phyloP scores from a whole-genome alignment of 1,140 invertebrate species.

The Vollenhovia emeryi region DNA sequence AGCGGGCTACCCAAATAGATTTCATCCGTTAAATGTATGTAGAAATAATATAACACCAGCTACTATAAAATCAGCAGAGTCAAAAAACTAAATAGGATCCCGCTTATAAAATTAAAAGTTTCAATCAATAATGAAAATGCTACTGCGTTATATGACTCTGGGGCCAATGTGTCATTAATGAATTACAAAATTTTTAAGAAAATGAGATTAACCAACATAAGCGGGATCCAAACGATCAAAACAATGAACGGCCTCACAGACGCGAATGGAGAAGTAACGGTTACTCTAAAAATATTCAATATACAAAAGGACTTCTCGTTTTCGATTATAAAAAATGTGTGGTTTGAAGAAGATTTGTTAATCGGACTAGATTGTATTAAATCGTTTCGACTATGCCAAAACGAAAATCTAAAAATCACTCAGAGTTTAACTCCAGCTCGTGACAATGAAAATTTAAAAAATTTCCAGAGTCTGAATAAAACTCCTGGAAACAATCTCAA shows the following conservation, averaged over 20 bases:
- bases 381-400: not conserved
- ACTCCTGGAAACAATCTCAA: no score
- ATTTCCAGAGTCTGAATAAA: no score
- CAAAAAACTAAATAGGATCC: slow-evolving; percentile 10
- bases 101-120: slow-evolving; percentile 42
- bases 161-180: not conserved
- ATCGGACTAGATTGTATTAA: not conserved
- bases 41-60: not conserved
- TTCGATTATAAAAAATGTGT: not conserved
- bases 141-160: no score
- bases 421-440: no score
- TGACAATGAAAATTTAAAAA: no score
- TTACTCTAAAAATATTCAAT: slow-evolving; percentile 19
- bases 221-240: slow-evolving; percentile 12
- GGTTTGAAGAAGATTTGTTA: not conserved
- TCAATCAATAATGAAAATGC: not conserved
- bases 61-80: not conserved
- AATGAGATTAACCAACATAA: slow-evolving; percentile 20
- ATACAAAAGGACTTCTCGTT: not conserved
- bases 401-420: not conserved
- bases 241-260: not conserved
- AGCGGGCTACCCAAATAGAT: not conserved
- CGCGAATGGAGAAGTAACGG: not conserved
- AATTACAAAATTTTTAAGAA: not conserved
- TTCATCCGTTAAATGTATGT: not conserved